These are phyloP conservation scores for Rhadina sibilatrix DNA, from an alignment of 2,113 vertebrate genomes.

Conservation along the genomic window DNA sequence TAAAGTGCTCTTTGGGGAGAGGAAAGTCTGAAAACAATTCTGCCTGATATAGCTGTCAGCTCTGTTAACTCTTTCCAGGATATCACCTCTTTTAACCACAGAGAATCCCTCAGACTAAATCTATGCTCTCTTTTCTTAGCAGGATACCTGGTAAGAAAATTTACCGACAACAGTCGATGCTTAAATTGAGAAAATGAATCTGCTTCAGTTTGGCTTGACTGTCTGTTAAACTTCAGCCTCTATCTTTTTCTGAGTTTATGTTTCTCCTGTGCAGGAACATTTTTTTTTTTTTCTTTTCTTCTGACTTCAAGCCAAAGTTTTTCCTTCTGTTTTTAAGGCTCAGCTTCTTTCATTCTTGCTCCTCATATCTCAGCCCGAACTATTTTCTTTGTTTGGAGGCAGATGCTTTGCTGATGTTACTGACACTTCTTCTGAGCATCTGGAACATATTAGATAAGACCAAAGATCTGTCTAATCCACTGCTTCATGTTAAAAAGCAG, in stretches of 20 bases:
- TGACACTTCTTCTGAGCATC: constrained; percentile 42
- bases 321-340: not conserved
- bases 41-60: constrained; percentile 42
- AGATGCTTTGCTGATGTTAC: constrained; percentile 39
- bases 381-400: constrained; percentile 28
- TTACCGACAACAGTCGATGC: rapidly evolving
- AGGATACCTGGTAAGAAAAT: not conserved
- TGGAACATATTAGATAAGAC: constrained; percentile 38
- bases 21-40: constrained; percentile 46
- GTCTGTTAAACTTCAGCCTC: not conserved
- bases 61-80: constrained; percentile 42
- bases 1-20: constrained; percentile 47
- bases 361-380: not conserved
- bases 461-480: constrained; percentile 46
- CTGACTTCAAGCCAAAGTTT: not conserved
- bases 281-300: not conserved
- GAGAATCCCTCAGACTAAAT: not conserved
- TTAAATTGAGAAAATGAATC: not conserved
- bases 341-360: not conserved
- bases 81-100: not conserved
- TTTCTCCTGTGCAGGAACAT: not conserved
- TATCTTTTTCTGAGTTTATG: not conserved
- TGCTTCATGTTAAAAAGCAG: constrained; percentile 45
- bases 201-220: not conserved
- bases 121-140: not conserved